Percentiles rank a stretch among this genome's conserved stretches.
Conservation (phyloP, 2,113 vertebrate species). For the Orthonyx spaldingii region DNA sequence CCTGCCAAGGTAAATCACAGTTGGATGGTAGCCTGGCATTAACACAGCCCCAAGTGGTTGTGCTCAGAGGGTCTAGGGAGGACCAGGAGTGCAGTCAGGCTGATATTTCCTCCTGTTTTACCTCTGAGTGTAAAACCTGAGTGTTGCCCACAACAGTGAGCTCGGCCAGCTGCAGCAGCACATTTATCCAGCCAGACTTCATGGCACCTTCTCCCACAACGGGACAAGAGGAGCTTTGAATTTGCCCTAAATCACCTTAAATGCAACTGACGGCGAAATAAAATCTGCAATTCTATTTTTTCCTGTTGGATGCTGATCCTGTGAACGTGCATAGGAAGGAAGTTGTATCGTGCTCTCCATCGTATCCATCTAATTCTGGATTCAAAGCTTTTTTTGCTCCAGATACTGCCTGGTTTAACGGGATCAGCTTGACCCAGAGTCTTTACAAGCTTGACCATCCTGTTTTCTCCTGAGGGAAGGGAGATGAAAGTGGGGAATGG, state of each 20-base stretch:
- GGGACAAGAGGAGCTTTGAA: background rate
- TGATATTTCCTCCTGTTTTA: background rate
- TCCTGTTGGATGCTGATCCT: background rate
- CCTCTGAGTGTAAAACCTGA: background rate
- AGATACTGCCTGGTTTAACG: background rate
- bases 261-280: background rate
- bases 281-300: background rate
- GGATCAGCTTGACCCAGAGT: conserved; percentile 20
- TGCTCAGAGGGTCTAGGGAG: background rate
- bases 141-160: background rate
- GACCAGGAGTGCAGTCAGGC: background rate
- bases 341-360: background rate
- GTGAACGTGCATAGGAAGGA: background rate
- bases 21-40: background rate
- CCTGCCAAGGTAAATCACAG: conserved; percentile 36
- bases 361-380: conserved; percentile 7
- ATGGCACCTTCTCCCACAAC: background rate
- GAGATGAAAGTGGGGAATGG: conserved; percentile 37
- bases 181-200: background rate
- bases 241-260: background rate
- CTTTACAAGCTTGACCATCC: conserved; percentile 52
- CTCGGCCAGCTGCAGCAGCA: background rate
- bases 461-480: conserved; percentile 2
- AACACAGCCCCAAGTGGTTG: background rate
- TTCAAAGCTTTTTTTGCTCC: conserved; percentile 16